Evolutionary conservation across 1,140 invertebrate genomes (phyloP).

Genomic region (Macrocentrus cingulum): DNA sequence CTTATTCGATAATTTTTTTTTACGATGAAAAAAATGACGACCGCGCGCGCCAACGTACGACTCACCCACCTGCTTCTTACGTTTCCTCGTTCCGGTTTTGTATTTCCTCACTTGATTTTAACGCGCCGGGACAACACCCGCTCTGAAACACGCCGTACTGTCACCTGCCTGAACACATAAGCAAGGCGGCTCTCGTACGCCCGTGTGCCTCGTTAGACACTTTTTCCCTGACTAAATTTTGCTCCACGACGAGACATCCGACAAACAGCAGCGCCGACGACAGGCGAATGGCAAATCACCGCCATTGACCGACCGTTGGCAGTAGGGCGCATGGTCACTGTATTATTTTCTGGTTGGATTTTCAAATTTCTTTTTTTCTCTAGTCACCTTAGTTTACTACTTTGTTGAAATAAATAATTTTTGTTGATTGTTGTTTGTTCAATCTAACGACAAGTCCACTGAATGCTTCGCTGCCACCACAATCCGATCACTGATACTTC

Average conservation of each 20-base stretch:
- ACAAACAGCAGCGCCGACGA: background rate
- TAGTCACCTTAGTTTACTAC: too few relatives aligned
- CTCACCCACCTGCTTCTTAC: conserved; percentile 20
- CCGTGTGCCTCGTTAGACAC: too few relatives aligned
- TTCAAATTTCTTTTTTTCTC: too few relatives aligned
- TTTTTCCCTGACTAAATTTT: background rate
- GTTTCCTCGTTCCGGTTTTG: conserved; percentile 10
- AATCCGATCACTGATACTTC: conserved; percentile 10
- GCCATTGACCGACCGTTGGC: conserved; percentile 14
- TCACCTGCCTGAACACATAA: conserved; percentile 25
- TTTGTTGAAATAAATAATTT: too few relatives aligned
- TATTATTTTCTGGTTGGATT: background rate
- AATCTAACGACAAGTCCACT: background rate
- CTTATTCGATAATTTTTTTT: too few relatives aligned
- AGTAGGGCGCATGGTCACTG: background rate
- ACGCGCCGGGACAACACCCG: background rate
- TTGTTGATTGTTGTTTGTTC: background rate
- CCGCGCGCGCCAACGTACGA: conserved; percentile 9
- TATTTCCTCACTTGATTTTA: conserved; percentile 7
- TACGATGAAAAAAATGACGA: too few relatives aligned
- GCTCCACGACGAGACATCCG: background rate
- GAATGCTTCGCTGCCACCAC: conserved; percentile 5
- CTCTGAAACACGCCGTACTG: conserved; percentile 11
- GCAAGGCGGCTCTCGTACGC: background rate
- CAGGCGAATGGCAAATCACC: background rate